Evolutionary conservation across 2,888 invertebrate genomes (phyloP), one percentile per base, ranked within the genome.

Genomic region (Luperina nickerlii): DNA sequence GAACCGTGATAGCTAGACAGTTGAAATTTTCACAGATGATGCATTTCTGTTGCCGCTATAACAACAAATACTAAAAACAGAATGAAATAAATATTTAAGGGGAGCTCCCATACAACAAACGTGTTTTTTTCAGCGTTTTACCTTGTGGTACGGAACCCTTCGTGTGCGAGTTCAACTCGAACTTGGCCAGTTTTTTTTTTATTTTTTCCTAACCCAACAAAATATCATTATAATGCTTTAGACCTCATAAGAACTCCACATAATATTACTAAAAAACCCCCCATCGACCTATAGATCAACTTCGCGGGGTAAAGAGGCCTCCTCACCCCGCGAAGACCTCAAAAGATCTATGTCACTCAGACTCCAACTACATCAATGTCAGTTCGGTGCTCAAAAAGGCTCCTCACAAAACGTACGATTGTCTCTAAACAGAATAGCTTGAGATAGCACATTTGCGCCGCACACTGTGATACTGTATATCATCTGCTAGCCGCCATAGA

Each of bases 361-460:
- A 24, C 38, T 81, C 27, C 13, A 51, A 74, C 38, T 42, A 45
- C 62, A 57, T 75, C 60, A 72, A 69, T 65, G 83, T 83, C 83
- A 88, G 91, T 84, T 73, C 88, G 86, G 84, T 82, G 79, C 78
- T 83, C n/a, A 83, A 84, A 86, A 77, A 76, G 70, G 42, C 51
- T 82, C 38, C 65, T 71, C 70, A 82, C 71, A 84, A 86, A 78
- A 71, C 62, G 72, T 74, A 80, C 91, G 91, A 94, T 94, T 94
- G 94, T 93, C 92, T 93, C 86, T 90, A 90, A 93, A 91, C 91
- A 92, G 91, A 93, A 92, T 91, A 90, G 90, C 90, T 86, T 87
- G 87, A 94, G 94, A 94, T 95, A 94, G 90, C 94, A 93, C 94
- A 94, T 95, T 95, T 91, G 93, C 94, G 92, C 93, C 91, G 90